Evolutionary conservation across 2,113 vertebrate genomes (phyloP), one percentile per base, ranked within the genome.

Genomic region (Theristicus caerulescens): DNA sequence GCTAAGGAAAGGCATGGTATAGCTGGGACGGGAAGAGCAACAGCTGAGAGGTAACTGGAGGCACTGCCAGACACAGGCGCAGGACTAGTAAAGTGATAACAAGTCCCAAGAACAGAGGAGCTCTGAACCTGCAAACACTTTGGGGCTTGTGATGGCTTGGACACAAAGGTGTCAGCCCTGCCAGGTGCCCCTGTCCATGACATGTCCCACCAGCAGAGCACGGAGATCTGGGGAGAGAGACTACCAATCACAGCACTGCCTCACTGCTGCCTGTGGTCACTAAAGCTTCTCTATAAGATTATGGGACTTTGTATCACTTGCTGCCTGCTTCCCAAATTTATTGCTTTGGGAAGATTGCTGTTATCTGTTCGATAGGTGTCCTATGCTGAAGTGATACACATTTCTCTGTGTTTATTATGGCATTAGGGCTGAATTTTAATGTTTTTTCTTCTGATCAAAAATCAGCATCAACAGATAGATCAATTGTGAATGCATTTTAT

Each of bases 201-300:
- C 10, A 83, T 67, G 38, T 72, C 31, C 31, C 42, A 47, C 40
- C 34, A 52, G 32, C 20, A 32, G 5, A 16, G 34, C 34, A 12
- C 20, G 26, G 42, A 16, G 22, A 38, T 47, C 14, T 1, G 5
- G 51, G 40, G 4, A 82, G 46, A 51, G 6, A 5, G 59, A 11
- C 40, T 65, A 13, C 1, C 2, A 31, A 5, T 7, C 36, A 34
- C 25, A 27, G 27, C 0, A 0, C 14, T 57, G 46, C 51, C 32
- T 77, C 8, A 3, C 7, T 14, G 31, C 64, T 81, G n/a, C 16
- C 42, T 69, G 14, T 27, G 7, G 15, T 22, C 38, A 44, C 52
- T 62, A 20, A 46, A 71, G 40, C 3, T 22, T 80, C 13, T n/a
- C 52, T 49, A 11, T 17, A 52, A 74, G 25, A 4, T 42, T 66